These are phyloP conservation scores for Capitulum mitella DNA, from an alignment of 2,888 invertebrate species.

Conservation along the genomic window DNA sequence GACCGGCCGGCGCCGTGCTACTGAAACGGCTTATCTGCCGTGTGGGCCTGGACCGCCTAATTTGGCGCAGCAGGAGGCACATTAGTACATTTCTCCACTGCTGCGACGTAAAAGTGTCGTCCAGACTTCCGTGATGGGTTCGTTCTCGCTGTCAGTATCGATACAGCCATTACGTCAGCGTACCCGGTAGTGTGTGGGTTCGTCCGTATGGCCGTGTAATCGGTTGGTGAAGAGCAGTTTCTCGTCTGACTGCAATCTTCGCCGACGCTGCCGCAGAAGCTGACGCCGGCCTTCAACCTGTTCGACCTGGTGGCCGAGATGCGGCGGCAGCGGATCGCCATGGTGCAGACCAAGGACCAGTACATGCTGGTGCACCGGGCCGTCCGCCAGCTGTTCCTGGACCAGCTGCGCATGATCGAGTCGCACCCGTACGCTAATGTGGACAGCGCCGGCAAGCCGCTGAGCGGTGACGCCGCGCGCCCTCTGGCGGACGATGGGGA, in stretches of 20 bases:
- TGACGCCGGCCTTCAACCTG: conserved; percentile 48
- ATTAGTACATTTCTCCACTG: too few species aligned
- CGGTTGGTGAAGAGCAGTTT: too few species aligned
- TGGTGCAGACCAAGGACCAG: conserved; percentile 52
- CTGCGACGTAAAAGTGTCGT: too few species aligned
- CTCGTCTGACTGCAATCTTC: background rate
- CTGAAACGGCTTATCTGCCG: too few species aligned
- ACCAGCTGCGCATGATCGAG: conserved; percentile 49
- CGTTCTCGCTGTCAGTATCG: too few species aligned
- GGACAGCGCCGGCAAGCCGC: conserved; percentile 44
- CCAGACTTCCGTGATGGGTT: too few species aligned
- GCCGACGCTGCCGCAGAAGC: conserved; percentile 41
- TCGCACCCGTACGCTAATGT: conserved; percentile 51
- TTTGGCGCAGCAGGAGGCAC: too few species aligned
- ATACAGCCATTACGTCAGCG: too few species aligned
- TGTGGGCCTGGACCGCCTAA: too few species aligned
- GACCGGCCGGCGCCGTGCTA: too few species aligned
- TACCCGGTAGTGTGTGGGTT: too few species aligned
- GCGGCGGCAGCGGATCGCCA: conserved; percentile 51
- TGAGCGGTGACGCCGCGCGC: conserved; percentile 35
- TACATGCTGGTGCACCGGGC: conserved; percentile 52
- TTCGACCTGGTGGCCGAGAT: conserved; percentile 49
- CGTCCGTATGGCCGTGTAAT: too few species aligned
- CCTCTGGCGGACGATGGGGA: background rate
- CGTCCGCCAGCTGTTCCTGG: conserved; percentile 49